Conservation (phyloP, 2,113 vertebrate genomes). For the Gulo gulo region DNA sequence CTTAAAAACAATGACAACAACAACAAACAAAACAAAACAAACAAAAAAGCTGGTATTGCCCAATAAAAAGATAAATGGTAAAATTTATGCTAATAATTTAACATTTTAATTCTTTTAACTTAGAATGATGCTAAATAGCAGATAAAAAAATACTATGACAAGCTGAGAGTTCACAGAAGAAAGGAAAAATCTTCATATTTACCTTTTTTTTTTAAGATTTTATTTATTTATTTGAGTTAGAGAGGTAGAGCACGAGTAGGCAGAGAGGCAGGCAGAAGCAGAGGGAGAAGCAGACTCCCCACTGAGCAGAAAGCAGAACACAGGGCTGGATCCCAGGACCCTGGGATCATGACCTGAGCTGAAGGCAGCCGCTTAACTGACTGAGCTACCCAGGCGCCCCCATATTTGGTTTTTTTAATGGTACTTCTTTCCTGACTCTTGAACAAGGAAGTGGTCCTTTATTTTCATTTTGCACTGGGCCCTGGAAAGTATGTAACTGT, state of each 20-base stretch:
- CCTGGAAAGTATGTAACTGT: neutral
- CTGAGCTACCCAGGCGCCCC: no score
- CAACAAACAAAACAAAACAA: neutral
- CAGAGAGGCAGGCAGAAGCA: no score
- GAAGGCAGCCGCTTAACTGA: no score
- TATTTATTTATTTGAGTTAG: no score
- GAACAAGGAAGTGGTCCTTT: neutral
- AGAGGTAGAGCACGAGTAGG: no score
- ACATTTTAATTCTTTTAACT: neutral
- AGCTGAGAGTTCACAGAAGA: neutral
- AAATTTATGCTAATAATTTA: neutral
- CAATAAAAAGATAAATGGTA: neutral
- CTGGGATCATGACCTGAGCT: no score
- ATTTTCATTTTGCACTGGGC: neutral
- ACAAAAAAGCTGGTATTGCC: neutral
- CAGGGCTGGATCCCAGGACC: no score
- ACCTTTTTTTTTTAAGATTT: neutral
- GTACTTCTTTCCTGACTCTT: neutral
- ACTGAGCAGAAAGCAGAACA: accelerated
- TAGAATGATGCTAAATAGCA: neutral
- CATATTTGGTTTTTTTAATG: neutral
- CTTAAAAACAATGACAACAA: neutral
- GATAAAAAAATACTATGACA: neutral
- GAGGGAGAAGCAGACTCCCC: no score
- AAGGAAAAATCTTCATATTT: neutral